Evolutionary conservation across 2,888 invertebrate genomes (phyloP), one percentile per base, ranked within the genome.

Genomic region (Agrilus cyanescens): DNA sequence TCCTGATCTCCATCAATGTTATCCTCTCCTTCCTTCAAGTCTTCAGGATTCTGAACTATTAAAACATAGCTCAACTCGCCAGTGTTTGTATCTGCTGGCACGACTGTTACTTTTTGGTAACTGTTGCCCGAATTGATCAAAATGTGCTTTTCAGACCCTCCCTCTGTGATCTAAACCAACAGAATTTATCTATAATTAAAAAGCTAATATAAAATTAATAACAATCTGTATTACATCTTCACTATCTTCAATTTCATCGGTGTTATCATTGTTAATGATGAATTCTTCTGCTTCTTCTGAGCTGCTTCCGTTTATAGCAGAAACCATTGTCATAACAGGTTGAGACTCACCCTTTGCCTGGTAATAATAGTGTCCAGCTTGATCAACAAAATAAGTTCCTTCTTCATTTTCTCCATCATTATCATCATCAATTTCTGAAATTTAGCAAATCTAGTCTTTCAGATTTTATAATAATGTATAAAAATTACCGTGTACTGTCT

Each of bases 1-100:
- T 78, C 64, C 62, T 73, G 56, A 63, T 75, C 65, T 45, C 69
- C 69, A 44, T 70, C 69, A 13, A 64, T 68, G 31, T 65, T 65
- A 43, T 71, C 70, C 25, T 71, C 70, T 12, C 63, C 65, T 42
- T 70, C 72, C 30, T 64, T 67, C 32, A 69, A 57, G 50, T 70
- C 71, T 0, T 74, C 71, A 25, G 71, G 72, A 41, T 74, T 72
- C 56, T 84, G 83, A 10, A 91, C 86, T 43, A 91, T 87, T 12
- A 91, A 73, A 0, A 93, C 86, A 59, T 90, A 91, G 67, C 86
- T 88, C 30, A 90, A 78, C 68, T 90, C 89, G 1, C 84, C 85
- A 18, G 78, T 75, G 53, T 76, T 77, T 1, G 75, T 74, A 49
- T 85, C 84, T 0, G 87, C 81, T 0, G 89, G 89, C 38, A 90